Evolutionary conservation across 2,888 invertebrate species (phyloP).

Genomic region (Litoditis marina): DNA sequence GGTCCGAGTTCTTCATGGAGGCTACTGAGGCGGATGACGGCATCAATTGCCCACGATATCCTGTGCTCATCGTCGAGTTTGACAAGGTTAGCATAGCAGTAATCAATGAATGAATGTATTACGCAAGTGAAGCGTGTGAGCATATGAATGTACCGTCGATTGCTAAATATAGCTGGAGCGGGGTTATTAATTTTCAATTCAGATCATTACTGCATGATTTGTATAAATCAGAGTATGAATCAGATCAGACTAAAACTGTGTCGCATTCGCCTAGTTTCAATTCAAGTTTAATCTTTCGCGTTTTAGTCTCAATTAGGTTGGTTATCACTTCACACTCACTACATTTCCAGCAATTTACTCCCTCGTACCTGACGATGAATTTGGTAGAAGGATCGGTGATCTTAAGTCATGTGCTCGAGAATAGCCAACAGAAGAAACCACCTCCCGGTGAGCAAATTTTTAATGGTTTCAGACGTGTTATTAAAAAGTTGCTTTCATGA

Average conservation of each 20-base stretch:
- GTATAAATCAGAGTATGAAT: too few relatives aligned
- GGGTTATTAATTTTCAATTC: not conserved
- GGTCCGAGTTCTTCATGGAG: slow-evolving; percentile 89
- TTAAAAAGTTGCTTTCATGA: too few relatives aligned
- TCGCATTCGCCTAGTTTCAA: too few relatives aligned
- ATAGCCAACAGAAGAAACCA: slow-evolving; percentile 51
- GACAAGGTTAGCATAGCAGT: slow-evolving; percentile 72
- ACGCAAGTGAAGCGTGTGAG: too few relatives aligned
- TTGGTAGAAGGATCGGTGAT: slow-evolving; percentile 88
- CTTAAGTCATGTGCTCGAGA: slow-evolving; percentile 73
- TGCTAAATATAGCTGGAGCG: too few relatives aligned
- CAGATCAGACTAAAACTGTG: too few relatives aligned
- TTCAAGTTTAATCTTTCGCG: too few relatives aligned
- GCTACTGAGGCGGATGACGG: slow-evolving; percentile 76
- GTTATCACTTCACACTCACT: too few relatives aligned
- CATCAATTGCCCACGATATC: slow-evolving; percentile 65
- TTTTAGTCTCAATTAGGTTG: too few relatives aligned
- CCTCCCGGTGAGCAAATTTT: slow-evolving; percentile 46
- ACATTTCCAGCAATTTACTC: slow-evolving; percentile 72
- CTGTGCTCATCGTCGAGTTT: slow-evolving; percentile 78
- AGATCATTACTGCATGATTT: not conserved
- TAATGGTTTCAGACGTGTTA: slow-evolving; percentile 18
- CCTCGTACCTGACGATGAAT: slow-evolving; percentile 91
- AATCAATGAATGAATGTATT: too few relatives aligned
- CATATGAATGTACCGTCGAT: too few relatives aligned